A percentile compares a stretch with the other conserved stretches of the same genome.
Conservation (phyloP, 2,113 vertebrate species). For the Takifugu flavidus region DNA sequence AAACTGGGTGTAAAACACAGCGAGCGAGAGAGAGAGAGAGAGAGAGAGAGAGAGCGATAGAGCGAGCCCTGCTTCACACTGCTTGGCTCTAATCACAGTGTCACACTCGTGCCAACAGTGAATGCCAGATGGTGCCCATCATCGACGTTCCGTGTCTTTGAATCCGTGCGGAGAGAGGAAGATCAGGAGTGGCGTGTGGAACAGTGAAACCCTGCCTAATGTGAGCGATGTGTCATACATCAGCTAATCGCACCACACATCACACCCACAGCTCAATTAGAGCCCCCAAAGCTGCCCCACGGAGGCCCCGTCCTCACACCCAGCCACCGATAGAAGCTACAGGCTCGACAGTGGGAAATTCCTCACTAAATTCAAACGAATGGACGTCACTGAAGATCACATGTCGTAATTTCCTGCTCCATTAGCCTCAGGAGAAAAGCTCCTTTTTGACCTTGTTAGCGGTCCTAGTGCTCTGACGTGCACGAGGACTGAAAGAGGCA, state of each 20-base stretch:
- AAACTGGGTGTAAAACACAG: conserved; percentile 47
- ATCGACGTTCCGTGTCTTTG: conserved; percentile 56
- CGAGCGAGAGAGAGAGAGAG: conserved; percentile 21
- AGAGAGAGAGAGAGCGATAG: conserved; percentile 22
- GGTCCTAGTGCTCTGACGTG: too few relatives aligned
- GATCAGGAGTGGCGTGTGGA: conserved; percentile 62
- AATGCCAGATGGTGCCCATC: conserved; percentile 72
- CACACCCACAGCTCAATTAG: conserved; percentile 64
- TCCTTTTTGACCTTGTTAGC: too few relatives aligned
- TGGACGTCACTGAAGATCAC: too few relatives aligned
- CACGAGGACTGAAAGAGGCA: too few relatives aligned
- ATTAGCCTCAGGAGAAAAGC: too few relatives aligned
- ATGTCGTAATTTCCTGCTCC: too few relatives aligned
- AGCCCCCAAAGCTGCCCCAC: conserved; percentile 44
- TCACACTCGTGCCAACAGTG: conserved; percentile 50
- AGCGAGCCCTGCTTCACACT: conserved; percentile 49
- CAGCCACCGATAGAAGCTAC: background rate
- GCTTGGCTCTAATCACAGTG: conserved; percentile 66
- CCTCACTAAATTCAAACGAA: too few relatives aligned
- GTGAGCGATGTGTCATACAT: conserved; percentile 70
- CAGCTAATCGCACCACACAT: conserved; percentile 63
- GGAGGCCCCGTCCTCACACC: background rate
- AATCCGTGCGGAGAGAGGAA: conserved; percentile 54
- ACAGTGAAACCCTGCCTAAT: conserved; percentile 54
- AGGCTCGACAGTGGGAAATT: too few relatives aligned